Base-by-base conservation (phyloP, 2,113 vertebrate species). In the Oreotrochilus melanogaster region DNA sequence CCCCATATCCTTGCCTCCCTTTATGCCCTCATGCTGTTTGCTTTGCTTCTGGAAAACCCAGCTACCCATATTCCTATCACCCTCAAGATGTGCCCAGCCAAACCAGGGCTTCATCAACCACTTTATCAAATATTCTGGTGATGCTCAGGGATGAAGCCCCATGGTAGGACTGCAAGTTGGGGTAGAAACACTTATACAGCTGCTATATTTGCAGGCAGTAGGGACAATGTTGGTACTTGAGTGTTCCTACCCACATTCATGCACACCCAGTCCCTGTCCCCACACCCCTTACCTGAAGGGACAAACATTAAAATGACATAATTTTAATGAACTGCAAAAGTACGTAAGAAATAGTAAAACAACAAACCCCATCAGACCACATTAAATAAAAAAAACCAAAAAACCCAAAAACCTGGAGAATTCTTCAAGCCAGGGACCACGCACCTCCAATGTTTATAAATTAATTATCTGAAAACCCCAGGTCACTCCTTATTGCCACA, bases 401-500 rank as follows among this genome's bases (percentile, higher is more conserved):
- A n/a, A 39, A 39, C 11, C 39, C 39, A 30, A 42, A 80, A 86
- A 10, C 88, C 88, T 16, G 0, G 69, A 94, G 93, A 93, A 86
- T 80, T 71, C 50, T 7, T 72, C 4, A 3, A 85, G 94, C 78
- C 84, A 6, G 78, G 61, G 56, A 75, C 74, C 18, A 2, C 13
- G 83, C 81, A 79, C 96, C 96, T 91, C 60, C 76, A 37, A 62
- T 89, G 93, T 92, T 96, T 88, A 93, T 96, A 94, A 97, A 96
- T 97, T 93, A 95, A 97, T 96, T 96, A 97, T 95, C 96, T 94
- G 94, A 86, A 97, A 97, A 87, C 45, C 75, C 86, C 95, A 75
- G 93, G 96, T 88, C 92, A 88, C 81, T 94, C 92, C 93, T 95
- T 73, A 94, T 98, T 98, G 97, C 97, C 96, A 97, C 95, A 85